Conservation (phyloP, 2,888 invertebrate genomes). For the Odontocolon sp. region DNA sequence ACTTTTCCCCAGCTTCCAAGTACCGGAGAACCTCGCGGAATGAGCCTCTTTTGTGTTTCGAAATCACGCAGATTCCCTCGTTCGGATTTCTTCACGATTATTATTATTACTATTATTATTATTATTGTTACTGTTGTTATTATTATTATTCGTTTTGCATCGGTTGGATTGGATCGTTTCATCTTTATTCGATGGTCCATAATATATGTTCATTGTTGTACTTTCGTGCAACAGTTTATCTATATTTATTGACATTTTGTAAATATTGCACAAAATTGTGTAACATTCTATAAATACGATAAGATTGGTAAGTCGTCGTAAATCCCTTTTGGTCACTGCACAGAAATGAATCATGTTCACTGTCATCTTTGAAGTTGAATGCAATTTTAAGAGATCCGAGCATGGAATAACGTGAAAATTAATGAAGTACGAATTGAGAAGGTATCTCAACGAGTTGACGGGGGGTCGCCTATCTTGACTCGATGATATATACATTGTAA, state of each 20-base stretch:
- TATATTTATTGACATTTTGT: no score
- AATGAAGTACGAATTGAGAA: conserved; percentile 12
- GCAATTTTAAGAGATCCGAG: background rate
- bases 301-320: no score
- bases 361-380: background rate
- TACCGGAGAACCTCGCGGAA: background rate
- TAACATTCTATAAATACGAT: no score
- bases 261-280: no score
- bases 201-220: no score
- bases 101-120: conserved; percentile 10
- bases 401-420: background rate
- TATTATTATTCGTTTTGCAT: background rate
- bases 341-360: no score
- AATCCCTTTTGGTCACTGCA: no score
- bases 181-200: background rate
- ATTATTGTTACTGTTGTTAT: background rate
- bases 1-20: background rate
- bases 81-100: conserved; percentile 3
- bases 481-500: conserved; percentile 15
- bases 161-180: conserved; percentile 2
- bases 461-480: background rate
- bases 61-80: background rate
- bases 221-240: no score
- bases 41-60: background rate
- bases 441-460: background rate